Conservation (phyloP, 2,888 invertebrate genomes). For the Drosophila colorata region DNA sequence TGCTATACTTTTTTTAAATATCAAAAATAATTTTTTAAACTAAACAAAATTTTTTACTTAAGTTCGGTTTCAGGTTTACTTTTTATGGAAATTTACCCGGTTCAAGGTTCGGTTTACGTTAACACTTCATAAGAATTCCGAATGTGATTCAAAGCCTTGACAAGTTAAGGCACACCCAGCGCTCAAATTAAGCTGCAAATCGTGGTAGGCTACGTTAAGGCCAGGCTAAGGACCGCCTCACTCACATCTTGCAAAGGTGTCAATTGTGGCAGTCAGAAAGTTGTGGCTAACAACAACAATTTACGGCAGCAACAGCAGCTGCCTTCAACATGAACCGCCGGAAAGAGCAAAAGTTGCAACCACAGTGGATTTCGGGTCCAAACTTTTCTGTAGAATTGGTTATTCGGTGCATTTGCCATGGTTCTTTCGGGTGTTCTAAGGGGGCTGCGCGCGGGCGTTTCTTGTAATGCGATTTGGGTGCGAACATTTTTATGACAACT, state of each 20-base stretch:
- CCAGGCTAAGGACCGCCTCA: slow-evolving; percentile 19
- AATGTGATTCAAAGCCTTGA: too few relatives aligned
- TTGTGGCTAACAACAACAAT: slow-evolving; percentile 61
- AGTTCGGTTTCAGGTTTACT: too few relatives aligned
- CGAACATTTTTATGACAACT: slow-evolving; percentile 80
- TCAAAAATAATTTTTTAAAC: too few relatives aligned
- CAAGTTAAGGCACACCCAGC: too few relatives aligned
- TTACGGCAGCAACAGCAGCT: slow-evolving; percentile 47
- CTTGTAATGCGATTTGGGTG: slow-evolving; percentile 64
- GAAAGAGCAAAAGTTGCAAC: slow-evolving; percentile 78
- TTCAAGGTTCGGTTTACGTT: too few relatives aligned
- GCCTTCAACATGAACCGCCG: slow-evolving; percentile 41
- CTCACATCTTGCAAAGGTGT: slow-evolving; percentile 61
- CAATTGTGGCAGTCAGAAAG: slow-evolving; percentile 69
- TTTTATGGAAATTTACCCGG: too few relatives aligned
- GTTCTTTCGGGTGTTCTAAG: slow-evolving; percentile 1
- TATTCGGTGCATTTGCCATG: slow-evolving; percentile 24
- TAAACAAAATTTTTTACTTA: too few relatives aligned
- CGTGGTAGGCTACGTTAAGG: neutral
- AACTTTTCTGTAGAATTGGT: slow-evolving; percentile 41
- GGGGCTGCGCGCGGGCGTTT: slow-evolving; percentile 7
- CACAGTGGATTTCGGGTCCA: slow-evolving; percentile 50
- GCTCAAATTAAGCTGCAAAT: too few relatives aligned
- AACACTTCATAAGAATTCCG: too few relatives aligned
- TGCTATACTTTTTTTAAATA: too few relatives aligned